phyloP scores from a whole-genome alignment of 2,113 vertebrate genomes.

The Taxidea taxus region DNA sequence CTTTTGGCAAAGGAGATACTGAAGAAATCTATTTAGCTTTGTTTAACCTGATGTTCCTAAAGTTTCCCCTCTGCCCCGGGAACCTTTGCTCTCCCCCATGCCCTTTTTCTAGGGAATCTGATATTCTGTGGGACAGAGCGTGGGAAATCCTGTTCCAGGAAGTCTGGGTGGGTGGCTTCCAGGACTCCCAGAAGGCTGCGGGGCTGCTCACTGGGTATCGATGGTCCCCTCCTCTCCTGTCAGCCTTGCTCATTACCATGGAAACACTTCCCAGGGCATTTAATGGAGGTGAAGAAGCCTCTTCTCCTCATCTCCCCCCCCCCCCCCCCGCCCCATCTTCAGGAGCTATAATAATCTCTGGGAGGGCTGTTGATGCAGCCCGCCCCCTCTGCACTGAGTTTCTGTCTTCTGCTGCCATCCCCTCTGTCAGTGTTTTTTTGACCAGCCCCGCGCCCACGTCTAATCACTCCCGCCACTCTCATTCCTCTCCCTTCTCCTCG shows the following conservation, averaged over 20 bases:
- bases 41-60: neutral
- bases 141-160: neutral
- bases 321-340: neutral
- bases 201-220: neutral
- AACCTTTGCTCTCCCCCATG: neutral
- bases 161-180: neutral
- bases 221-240: neutral
- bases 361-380: neutral
- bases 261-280: constrained; percentile 16
- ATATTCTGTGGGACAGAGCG: neutral
- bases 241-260: constrained; percentile 3
- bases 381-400: neutral
- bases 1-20: neutral
- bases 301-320: neutral
- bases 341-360: neutral
- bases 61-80: neutral
- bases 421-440: neutral
- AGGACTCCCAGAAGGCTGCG: neutral
- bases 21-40: neutral
- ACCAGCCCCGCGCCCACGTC: neutral
- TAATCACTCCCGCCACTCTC: neutral
- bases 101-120: neutral
- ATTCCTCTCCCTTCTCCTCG: neutral
- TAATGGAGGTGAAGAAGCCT: neutral
- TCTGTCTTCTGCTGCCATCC: neutral